These are phyloP conservation scores for Hydrozoanthus tunicans DNA, from an alignment of 64 coral and sea anemone species.

Conservation along the genomic window DNA sequence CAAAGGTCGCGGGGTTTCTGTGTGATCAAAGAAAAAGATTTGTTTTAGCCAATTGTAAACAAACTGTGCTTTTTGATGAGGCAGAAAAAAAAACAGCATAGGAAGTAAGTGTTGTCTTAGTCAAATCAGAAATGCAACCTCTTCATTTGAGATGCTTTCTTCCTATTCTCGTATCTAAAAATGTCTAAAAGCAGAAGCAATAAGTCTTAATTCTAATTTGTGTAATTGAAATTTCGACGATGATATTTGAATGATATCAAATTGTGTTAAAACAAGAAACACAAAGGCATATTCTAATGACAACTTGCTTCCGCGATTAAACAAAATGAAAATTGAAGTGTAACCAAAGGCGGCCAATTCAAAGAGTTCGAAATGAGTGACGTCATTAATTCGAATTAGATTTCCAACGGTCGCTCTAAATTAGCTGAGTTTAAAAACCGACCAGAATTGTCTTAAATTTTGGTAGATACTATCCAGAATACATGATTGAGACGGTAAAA, in stretches of 20 bases:
- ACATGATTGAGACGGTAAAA: too few species aligned
- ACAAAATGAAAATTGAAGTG: background rate
- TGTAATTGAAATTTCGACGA: background rate
- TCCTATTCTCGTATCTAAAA: background rate
- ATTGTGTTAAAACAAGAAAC: background rate
- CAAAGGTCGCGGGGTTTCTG: constrained; percentile 5
- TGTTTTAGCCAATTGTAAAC: constrained; percentile 37
- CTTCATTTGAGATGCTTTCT: background rate
- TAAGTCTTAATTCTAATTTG: background rate
- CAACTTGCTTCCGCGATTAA: background rate
- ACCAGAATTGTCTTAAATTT: too few species aligned
- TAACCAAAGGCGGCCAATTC: too few species aligned
- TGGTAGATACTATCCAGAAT: too few species aligned
- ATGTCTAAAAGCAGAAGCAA: background rate
- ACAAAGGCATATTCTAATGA: background rate
- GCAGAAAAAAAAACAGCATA: background rate
- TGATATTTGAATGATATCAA: background rate
- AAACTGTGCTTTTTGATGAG: background rate
- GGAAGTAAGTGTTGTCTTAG: background rate
- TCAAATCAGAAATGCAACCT: background rate
- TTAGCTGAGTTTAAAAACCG: too few species aligned
- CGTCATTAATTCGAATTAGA: too few species aligned
- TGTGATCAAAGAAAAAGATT: constrained; percentile 18
- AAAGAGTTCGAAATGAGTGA: too few species aligned
- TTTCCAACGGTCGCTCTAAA: too few species aligned